Base-by-base conservation (phyloP, 2,888 invertebrate species). In the Nomada ruficornis region DNA sequence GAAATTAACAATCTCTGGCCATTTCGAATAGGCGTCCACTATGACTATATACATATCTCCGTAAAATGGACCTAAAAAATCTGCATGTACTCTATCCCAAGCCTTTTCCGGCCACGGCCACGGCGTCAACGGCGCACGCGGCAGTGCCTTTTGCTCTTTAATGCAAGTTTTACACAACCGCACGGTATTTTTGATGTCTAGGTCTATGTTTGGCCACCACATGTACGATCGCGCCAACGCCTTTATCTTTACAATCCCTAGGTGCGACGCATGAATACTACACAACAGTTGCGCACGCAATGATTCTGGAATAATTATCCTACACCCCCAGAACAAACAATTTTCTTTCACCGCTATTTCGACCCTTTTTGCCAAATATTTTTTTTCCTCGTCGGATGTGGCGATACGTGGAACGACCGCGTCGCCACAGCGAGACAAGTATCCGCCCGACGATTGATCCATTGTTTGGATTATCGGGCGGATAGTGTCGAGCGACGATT, bases 161-260 rank as follows among this genome's bases (percentile, higher is more conserved):
- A 76, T 29, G 23, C 87, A 89, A 20, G 70, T 57, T 20, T 79
- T 70, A 50, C 86, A 87, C 0, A 11, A 9, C n/a, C 70, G 77
- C 4, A 42, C 72, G 5, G 62, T 0, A 68, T 64, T n/a, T 44
- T 74, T 50, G 2, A 75, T 78, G 9, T 69, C 73, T 0, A 2
- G 2, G 23, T 82, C 64, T 11, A 82, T 29, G 0, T 11, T 26
- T 36, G 83, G 84, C 87, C 86, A 88, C 83, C 83, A 89, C 0
- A 87, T 80, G n/a, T 86, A 83, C 0, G 72, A 75, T 1, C 88
- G 73, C 1, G 88, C 86, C 9, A 83, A 72, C 52, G 82, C 82
- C 70, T 86, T 87, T 18, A 87, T 87, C 55, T 85, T 84, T 5
- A 83, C 84, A 0, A 89, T 82, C 0, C 89, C 87, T 4, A 86